Conservation (phyloP, 2,113 vertebrate species). For the Nibea coibor region DNA sequence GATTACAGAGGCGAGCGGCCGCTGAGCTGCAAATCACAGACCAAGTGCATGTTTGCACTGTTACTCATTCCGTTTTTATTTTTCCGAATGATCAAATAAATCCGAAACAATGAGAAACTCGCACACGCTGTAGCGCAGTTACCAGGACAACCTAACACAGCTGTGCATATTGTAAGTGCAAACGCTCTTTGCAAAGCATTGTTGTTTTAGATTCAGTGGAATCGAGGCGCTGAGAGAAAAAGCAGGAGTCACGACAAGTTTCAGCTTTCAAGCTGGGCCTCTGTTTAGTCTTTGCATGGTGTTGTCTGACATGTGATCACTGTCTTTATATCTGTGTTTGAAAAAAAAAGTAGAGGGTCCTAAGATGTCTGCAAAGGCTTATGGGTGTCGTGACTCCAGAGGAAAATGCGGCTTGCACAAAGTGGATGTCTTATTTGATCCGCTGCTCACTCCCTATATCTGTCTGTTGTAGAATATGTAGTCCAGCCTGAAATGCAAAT, state of each 20-base stretch:
- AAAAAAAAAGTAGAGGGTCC: not conserved
- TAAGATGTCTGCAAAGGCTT: not conserved
- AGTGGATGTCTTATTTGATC: constrained; percentile 34
- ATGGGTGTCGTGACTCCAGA: not conserved
- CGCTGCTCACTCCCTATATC: not conserved
- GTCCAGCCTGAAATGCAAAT: constrained; percentile 50
- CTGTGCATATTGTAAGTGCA: not conserved
- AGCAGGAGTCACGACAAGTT: constrained; percentile 2
- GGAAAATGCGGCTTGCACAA: not conserved
- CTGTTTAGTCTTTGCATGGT: constrained; percentile 38
- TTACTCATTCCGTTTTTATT: not conserved
- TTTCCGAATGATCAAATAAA: constrained; percentile 1
- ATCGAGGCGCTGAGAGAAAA: not conserved
- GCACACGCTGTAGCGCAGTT: not conserved
- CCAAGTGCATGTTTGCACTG: not conserved
- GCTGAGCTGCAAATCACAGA: constrained; percentile 25
- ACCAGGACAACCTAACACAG: not conserved
- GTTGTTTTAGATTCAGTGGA: not conserved
- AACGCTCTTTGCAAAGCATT: not conserved
- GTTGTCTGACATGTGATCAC: constrained; percentile 40
- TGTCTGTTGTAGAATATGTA: constrained; percentile 9
- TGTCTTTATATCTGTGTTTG: constrained; percentile 28
- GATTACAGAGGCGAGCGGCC: constrained; percentile 45
- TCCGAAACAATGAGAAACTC: constrained; percentile 3
- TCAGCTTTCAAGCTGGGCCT: constrained; percentile 30